These are phyloP conservation scores for Diorhabda elongata DNA, from an alignment of 1,140 invertebrate genomes.

Conservation along the genomic window DNA sequence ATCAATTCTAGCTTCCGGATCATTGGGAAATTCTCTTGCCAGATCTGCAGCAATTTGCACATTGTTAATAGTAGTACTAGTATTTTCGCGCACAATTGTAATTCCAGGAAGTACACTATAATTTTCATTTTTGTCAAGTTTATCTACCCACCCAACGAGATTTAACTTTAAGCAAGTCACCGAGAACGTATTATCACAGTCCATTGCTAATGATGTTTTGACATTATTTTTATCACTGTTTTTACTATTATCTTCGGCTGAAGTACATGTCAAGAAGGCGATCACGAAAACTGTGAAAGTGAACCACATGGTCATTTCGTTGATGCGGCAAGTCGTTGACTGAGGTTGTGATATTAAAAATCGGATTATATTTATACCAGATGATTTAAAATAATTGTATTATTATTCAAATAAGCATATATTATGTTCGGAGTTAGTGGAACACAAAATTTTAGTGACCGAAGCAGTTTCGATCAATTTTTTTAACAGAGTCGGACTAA, in stretches of 20 bases:
- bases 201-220: conserved; percentile 49
- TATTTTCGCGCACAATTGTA: conserved; percentile 64
- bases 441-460: conserved; percentile 39
- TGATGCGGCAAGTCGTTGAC: conserved; percentile 15
- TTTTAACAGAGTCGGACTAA: conserved; percentile 11
- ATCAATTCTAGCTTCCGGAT: conserved; percentile 71
- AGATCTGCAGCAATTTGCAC: conserved; percentile 67
- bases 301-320: conserved; percentile 17
- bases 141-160: conserved; percentile 70
- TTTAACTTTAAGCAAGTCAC: conserved; percentile 74
- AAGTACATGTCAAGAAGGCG: conserved; percentile 1
- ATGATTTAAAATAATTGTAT: conserved; percentile 24
- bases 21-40: conserved; percentile 68
- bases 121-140: conserved; percentile 60
- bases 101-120: conserved; percentile 66
- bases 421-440: conserved; percentile 34
- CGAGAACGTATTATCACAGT: conserved; percentile 68
- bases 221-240: conserved; percentile 37
- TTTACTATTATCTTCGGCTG: conserved; percentile 17
- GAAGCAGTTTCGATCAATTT: conserved; percentile 24
- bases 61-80: conserved; percentile 52
- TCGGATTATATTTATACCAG: conserved; percentile 26
- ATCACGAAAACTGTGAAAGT: background rate
- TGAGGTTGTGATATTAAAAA: conserved; percentile 26
- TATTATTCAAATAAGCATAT: conserved; percentile 29